A percentile compares a stretch with the other conserved stretches of the same genome.
These are phyloP conservation scores for Xenopus borealis DNA, from an alignment of 2,113 vertebrate genomes.

Conservation along the genomic window DNA sequence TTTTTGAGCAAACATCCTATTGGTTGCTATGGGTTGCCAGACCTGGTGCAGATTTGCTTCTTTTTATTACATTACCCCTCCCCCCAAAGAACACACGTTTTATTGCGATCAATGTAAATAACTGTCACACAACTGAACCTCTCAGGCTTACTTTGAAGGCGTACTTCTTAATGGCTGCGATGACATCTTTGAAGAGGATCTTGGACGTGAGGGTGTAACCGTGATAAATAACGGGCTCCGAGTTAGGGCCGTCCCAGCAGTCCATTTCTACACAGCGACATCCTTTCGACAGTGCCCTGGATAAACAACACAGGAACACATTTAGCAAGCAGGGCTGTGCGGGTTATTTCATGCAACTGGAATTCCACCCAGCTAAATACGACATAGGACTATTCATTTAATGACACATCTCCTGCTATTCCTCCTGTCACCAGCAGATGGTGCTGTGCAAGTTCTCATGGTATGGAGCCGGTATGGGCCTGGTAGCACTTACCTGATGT, in stretches of 20 bases:
- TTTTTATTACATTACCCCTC: no score
- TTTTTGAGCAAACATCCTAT: no score
- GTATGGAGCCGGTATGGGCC: background rate
- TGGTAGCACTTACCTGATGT: slow-evolving; percentile 74
- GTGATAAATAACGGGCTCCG: slow-evolving; percentile 88
- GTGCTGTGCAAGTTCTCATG: no score
- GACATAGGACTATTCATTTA: no score
- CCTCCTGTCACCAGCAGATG: no score
- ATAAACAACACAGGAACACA: background rate
- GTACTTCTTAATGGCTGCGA: slow-evolving; percentile 86
- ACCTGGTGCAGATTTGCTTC: no score
- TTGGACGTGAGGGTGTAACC: slow-evolving; percentile 95
- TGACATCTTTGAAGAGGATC: slow-evolving; percentile 87
- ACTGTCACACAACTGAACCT: background rate
- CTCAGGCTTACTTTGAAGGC: slow-evolving; percentile 82
- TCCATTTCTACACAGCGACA: slow-evolving; percentile 96
- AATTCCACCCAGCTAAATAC: no score
- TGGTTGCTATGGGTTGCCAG: no score
- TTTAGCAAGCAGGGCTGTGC: no score
- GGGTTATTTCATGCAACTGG: no score
- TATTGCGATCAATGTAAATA: background rate
- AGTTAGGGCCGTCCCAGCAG: slow-evolving; percentile 88
- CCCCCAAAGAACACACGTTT: no score
- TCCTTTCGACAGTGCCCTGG: slow-evolving; percentile 87
- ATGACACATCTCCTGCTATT: no score